Percentiles rank a stretch among this genome's conserved stretches.
These are phyloP conservation scores for Lumbricus terrestris DNA, from an alignment of 2,888 invertebrate genomes.

Conservation along the genomic window DNA sequence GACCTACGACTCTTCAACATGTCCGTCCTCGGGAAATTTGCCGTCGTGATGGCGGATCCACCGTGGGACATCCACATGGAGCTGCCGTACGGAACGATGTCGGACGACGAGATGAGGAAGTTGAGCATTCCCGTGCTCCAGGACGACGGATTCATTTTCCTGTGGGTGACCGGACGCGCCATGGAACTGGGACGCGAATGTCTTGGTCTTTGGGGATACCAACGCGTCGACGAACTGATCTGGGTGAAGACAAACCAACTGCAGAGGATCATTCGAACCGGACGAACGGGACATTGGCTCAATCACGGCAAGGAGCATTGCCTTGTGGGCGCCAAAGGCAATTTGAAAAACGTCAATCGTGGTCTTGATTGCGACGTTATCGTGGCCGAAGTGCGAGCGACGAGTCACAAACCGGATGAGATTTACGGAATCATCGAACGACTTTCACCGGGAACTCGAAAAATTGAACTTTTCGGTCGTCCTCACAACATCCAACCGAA, in stretches of 20 bases:
- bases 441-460: slow-evolving; percentile 90
- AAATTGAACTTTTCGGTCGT: slow-evolving; percentile 93
- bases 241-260: slow-evolving; percentile 99
- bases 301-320: slow-evolving; percentile 99
- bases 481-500: slow-evolving; percentile 98
- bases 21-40: slow-evolving; percentile 90
- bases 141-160: slow-evolving; percentile 91
- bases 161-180: slow-evolving; percentile 64
- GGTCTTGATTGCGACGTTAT: slow-evolving; percentile 97
- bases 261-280: slow-evolving; percentile 92
- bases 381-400: slow-evolving; percentile 92
- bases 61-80: slow-evolving; percentile 99
- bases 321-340: slow-evolving; percentile 91
- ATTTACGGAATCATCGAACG: slow-evolving; percentile 96
- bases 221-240: slow-evolving; percentile 91
- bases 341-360: slow-evolving; percentile 79
- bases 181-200: slow-evolving; percentile 96
- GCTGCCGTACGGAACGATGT: slow-evolving; percentile 96
- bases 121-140: slow-evolving; percentile 89
- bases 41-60: slow-evolving; percentile 97
- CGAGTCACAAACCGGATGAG: slow-evolving; percentile 97
- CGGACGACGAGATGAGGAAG: slow-evolving; percentile 96
- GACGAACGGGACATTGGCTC: slow-evolving; percentile 95
- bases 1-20: slow-evolving; percentile 88
- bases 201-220: slow-evolving; percentile 82